These are phyloP conservation scores for Dasyornis broadbenti DNA, from an alignment of 2,113 vertebrate species.

Conservation along the genomic window DNA sequence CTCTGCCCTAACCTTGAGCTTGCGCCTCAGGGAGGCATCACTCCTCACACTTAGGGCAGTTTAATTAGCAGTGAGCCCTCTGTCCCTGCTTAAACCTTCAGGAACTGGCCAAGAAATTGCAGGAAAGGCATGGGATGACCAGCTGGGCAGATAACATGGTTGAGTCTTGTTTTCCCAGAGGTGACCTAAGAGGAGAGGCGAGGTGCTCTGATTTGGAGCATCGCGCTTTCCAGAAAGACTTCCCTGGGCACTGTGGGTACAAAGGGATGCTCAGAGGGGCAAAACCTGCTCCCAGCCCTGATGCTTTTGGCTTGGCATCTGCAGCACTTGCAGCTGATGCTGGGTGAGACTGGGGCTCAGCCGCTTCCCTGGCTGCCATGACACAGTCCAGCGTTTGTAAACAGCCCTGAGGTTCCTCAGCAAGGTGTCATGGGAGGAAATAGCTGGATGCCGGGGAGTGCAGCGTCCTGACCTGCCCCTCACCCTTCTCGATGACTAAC, in stretches of 20 bases:
- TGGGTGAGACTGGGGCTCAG: neutral
- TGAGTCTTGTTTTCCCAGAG: neutral
- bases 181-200: neutral
- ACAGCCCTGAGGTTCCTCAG: neutral
- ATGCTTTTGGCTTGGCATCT: neutral
- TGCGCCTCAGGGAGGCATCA: neutral
- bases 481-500: neutral
- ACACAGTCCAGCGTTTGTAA: neutral
- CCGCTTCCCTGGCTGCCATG: fast-evolving
- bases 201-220: neutral
- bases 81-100: neutral
- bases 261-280: neutral
- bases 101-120: neutral
- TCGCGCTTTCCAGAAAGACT: fast-evolving
- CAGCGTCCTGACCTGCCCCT: neutral
- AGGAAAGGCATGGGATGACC: neutral
- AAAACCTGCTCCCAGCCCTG: neutral
- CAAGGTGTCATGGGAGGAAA: slow-evolving; percentile 22
- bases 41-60: neutral
- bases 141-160: neutral
- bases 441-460: neutral
- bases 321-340: neutral
- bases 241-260: neutral
- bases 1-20: neutral
- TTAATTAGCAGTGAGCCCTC: neutral